Conservation (phyloP, 2,113 vertebrate genomes). For the Ceyx cyanopectus region DNA sequence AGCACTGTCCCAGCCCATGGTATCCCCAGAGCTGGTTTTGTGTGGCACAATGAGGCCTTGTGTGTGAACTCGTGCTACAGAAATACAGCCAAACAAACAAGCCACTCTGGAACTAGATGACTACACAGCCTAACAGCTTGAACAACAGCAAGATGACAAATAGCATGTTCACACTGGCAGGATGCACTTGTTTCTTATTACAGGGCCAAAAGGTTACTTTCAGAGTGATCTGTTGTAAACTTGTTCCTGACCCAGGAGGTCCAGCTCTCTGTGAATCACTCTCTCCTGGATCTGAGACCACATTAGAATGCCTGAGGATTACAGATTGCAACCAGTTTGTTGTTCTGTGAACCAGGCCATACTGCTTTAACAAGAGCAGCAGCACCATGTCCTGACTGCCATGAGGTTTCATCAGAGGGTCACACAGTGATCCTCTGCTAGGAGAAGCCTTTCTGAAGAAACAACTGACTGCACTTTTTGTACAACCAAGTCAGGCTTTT, state of each 20-base stretch:
- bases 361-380: background rate
- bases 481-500: background rate
- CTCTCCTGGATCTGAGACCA: background rate
- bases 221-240: constrained; percentile 21
- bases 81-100: constrained; percentile 35
- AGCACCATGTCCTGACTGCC: background rate
- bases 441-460: background rate
- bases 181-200: constrained; percentile 41
- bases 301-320: background rate
- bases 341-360: background rate
- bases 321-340: background rate
- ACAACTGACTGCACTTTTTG: background rate
- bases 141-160: constrained; percentile 19
- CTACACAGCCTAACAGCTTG: background rate
- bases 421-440: background rate
- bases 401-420: background rate
- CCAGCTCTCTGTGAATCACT: constrained; percentile 12
- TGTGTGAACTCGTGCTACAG: constrained; percentile 22
- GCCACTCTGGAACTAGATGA: background rate
- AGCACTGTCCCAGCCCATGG: background rate
- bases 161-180: background rate
- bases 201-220: constrained; percentile 9
- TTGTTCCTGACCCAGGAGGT: background rate
- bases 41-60: constrained; percentile 22
- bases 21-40: background rate